These are phyloP conservation scores for Drosophila persimilis DNA, from an alignment of 1,140 invertebrate genomes.

Conservation along the genomic window DNA sequence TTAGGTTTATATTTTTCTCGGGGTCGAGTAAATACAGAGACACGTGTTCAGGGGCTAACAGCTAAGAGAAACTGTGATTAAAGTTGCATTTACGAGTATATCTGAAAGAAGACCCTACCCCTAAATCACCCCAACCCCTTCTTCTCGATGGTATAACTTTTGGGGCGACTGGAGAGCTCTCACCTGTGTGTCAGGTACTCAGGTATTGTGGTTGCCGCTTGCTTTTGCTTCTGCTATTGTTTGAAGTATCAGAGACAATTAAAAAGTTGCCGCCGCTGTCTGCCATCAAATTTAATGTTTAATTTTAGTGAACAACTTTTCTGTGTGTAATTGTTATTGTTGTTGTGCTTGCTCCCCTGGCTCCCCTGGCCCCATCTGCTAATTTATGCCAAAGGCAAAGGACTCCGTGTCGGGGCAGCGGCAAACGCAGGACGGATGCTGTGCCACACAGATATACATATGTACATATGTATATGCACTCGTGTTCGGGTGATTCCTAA, in stretches of 20 bases:
- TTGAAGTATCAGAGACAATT: constrained; percentile 48
- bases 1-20: too few species aligned
- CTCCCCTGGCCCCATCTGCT: constrained; percentile 23
- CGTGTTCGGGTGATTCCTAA: constrained; percentile 48
- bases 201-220: not conserved
- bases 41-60: too few species aligned
- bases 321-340: constrained; percentile 46
- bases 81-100: too few species aligned
- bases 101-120: too few species aligned
- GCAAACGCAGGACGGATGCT: constrained; percentile 5
- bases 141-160: too few species aligned
- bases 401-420: constrained; percentile 1
- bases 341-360: constrained; percentile 24
- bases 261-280: constrained; percentile 31
- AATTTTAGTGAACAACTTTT: constrained; percentile 64
- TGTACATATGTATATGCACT: too few species aligned
- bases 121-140: too few species aligned
- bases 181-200: not conserved
- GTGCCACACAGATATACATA: too few species aligned
- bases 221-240: not conserved
- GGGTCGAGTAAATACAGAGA: too few species aligned
- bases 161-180: not conserved
- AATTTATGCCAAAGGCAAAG: constrained; percentile 58
- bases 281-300: constrained; percentile 62
- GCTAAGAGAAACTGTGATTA: too few species aligned